Conservation (phyloP, 2,113 vertebrate genomes). For the Ptychochromis oligacanthus region DNA sequence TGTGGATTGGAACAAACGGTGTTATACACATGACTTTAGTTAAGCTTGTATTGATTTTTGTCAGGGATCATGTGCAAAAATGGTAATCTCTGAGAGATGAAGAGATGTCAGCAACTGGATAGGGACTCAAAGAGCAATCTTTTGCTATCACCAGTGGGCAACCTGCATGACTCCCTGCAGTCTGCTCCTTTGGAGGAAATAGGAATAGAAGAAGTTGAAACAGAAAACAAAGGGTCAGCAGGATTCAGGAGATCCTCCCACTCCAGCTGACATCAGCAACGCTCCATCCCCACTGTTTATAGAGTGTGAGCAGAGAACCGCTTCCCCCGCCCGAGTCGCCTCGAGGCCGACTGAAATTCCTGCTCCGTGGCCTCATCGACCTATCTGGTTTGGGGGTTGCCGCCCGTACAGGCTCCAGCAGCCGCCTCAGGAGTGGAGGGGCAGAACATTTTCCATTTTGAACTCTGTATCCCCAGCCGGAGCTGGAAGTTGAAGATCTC, state of each 20-base stretch:
- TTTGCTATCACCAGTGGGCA: neutral
- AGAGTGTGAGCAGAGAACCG: neutral
- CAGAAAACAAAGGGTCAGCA: no score
- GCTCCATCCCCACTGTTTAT: neutral
- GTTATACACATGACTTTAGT: accelerated
- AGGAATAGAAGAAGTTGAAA: neutral
- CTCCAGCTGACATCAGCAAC: neutral
- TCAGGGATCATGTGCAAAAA: no score
- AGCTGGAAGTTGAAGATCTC: neutral
- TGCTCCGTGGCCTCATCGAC: neutral
- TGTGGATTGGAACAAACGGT: neutral
- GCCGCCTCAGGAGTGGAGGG: neutral
- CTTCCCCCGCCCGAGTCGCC: accelerated
- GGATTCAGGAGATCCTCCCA: neutral
- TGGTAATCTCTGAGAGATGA: neutral
- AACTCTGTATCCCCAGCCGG: neutral
- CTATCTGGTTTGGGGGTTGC: no score
- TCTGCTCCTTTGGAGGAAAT: neutral
- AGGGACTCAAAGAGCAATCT: no score
- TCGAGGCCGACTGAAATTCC: accelerated
- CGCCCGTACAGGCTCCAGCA: neutral
- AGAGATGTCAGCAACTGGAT: neutral
- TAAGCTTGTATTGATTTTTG: neutral
- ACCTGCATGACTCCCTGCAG: neutral
- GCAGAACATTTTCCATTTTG: neutral